Evolutionary conservation across 2,888 invertebrate genomes (phyloP).

Genomic region (Polydrusus cervinus): DNA sequence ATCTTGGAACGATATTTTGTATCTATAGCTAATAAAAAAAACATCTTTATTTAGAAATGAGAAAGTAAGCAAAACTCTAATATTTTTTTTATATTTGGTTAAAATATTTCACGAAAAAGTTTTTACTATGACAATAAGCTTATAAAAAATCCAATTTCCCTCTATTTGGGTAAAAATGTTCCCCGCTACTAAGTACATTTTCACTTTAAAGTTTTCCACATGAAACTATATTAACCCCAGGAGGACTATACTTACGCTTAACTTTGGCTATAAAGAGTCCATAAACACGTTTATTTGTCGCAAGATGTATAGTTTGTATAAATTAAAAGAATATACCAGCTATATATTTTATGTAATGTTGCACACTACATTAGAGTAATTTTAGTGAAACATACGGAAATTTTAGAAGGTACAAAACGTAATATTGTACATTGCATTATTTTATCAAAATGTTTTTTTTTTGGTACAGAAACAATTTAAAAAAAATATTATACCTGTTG

Average conservation of each 20-base stretch:
- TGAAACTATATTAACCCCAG: constrained; percentile 50
- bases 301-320: constrained; percentile 27
- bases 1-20: too few species aligned
- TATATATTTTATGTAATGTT: background rate
- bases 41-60: too few species aligned
- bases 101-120: constrained; percentile 25
- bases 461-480: too few species aligned
- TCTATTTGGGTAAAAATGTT: constrained; percentile 32
- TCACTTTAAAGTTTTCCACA: constrained; percentile 44
- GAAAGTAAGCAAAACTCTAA: background rate
- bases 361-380: background rate
- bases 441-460: too few species aligned
- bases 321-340: constrained; percentile 3
- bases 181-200: constrained; percentile 46
- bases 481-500: too few species aligned
- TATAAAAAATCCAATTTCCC: constrained; percentile 45
- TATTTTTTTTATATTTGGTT: background rate
- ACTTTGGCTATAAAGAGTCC: constrained; percentile 49
- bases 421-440: too few species aligned
- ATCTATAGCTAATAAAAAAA: too few species aligned
- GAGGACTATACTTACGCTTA: constrained; percentile 49
- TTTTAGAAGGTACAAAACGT: background rate
- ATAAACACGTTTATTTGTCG: constrained; percentile 47
- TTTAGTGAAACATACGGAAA: background rate
- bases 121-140: constrained; percentile 36